phyloP scores from a whole-genome alignment of 1,140 invertebrate genomes.

The Leptinotarsa defecta region DNA sequence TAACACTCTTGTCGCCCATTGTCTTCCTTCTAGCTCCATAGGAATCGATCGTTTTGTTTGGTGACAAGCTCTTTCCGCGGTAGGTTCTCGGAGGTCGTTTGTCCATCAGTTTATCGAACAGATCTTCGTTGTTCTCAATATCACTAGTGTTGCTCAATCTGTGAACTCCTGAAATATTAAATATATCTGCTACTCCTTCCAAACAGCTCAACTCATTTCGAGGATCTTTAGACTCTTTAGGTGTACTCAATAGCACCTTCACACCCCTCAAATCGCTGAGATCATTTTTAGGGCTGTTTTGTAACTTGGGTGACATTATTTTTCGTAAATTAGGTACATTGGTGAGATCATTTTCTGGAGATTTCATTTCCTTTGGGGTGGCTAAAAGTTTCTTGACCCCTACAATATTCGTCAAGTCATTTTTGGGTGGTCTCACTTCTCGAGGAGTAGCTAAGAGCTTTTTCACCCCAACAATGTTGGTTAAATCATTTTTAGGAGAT shows the following conservation, averaged over 20 bases:
- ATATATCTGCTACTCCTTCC: slow-evolving; percentile 54
- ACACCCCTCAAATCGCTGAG: slow-evolving; percentile 55
- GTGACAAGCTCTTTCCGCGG: slow-evolving; percentile 33
- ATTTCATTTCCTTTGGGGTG: slow-evolving; percentile 50
- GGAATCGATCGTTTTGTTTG: slow-evolving; percentile 11
- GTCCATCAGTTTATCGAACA: slow-evolving; percentile 49
- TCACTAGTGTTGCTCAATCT: slow-evolving; percentile 48
- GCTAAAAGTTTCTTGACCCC: slow-evolving; percentile 53
- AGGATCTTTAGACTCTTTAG: slow-evolving; percentile 35
- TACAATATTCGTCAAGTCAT: slow-evolving; percentile 55
- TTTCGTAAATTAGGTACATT: slow-evolving; percentile 54
- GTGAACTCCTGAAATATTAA: slow-evolving; percentile 49
- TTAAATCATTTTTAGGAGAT: slow-evolving; percentile 54
- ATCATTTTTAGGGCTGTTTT: slow-evolving; percentile 57
- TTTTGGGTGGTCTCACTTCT: slow-evolving; percentile 51
- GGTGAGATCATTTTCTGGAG: slow-evolving; percentile 49
- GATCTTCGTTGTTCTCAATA: slow-evolving; percentile 45
- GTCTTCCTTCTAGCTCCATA: slow-evolving; percentile 28
- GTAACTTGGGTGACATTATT: slow-evolving; percentile 40
- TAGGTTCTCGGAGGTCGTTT: slow-evolving; percentile 51
- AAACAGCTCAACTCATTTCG: slow-evolving; percentile 57
- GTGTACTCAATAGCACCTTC: slow-evolving; percentile 46
- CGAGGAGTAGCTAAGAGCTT: slow-evolving; percentile 45
- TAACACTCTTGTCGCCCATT: slow-evolving; percentile 29
- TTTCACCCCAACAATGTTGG: slow-evolving; percentile 51